phyloP scores from a whole-genome alignment of 2,113 vertebrate genomes.

The Cacatua alba region DNA sequence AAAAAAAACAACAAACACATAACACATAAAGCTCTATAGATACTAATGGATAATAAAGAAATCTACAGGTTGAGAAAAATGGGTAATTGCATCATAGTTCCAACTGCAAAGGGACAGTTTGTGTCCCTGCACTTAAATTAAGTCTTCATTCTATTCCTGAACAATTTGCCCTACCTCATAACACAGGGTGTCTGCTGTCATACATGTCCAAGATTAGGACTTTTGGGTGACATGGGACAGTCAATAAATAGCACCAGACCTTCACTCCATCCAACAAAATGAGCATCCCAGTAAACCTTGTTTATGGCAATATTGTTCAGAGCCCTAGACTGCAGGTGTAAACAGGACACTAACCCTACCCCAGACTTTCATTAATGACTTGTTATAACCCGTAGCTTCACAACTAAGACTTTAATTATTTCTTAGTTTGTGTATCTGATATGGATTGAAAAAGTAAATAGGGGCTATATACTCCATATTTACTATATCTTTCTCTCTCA shows the following conservation, averaged over 20 bases:
- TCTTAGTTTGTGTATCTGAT: not conserved
- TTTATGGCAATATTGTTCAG: not conserved
- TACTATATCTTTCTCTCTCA: not conserved
- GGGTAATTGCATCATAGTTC: accelerated
- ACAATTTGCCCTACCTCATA: not conserved
- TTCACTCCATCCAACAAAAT: not conserved
- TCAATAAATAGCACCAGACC: not conserved
- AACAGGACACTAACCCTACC: not conserved
- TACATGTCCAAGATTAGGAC: not conserved
- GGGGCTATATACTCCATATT: not conserved
- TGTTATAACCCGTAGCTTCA: not conserved
- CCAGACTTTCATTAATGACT: not conserved
- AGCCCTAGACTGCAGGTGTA: not conserved
- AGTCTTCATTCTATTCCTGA: not conserved
- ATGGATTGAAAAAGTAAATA: not conserved
- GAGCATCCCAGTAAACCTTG: not conserved
- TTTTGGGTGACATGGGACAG: not conserved
- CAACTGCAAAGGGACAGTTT: not conserved
- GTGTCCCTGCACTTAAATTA: not conserved
- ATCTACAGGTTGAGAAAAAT: not conserved
- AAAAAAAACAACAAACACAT: not conserved
- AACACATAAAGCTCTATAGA: not conserved
- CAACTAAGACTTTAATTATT: not conserved
- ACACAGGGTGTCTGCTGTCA: not conserved
- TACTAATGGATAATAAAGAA: not conserved